Base-by-base conservation (phyloP, 2,113 vertebrate species). In the Triplophysa tibetana region DNA sequence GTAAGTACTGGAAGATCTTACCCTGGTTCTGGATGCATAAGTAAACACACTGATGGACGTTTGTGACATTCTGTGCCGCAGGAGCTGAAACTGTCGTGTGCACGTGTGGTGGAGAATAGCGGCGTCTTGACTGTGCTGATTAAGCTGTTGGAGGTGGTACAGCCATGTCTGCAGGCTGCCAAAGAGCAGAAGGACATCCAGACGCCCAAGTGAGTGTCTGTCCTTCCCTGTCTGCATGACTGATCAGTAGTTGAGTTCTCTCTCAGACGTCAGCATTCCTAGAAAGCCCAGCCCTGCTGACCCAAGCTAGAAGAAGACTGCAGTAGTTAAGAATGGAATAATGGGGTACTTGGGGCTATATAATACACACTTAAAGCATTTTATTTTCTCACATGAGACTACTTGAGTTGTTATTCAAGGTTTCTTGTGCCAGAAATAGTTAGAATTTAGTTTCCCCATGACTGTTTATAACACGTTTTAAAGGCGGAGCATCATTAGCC, bases 161-260 rank as follows among this genome's bases (percentile, higher is more conserved):
- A 98, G 85, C 96, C 96, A 41, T 97, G 96, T 83, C 87, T 98
- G 52, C 96, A 97, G 85, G 96, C 95, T 11, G 96, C 96, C 78
- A 96, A 96, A 86, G 96, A 98, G 82, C 96, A 97, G 87, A 97
- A 97, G 88, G 96, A 97, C 70, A 94, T 97, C 68, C 96, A 97
- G 83, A 98, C 96, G 19, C 96, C 96, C 38, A 98, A 97, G 96
- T 98, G 86, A 95, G 95, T 88, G 13, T 52, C 80, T 73, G 29
- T 58, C 19, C 10, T 63, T 43, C 17, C 16, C 38, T 24, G 12
- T 26, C 54, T 84, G 17, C 58, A 45, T 68, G 66, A 69, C 8
- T 60, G 26, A 38, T 41, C 58, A 26, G 19, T n/a, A n/a, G n/a
- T 6, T 21, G 19, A 58, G 38, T 75, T 75, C 24, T 16, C 1